Conservation (phyloP, 2,797 vertebrate genomes). For the Acanthurus tractus region DNA sequence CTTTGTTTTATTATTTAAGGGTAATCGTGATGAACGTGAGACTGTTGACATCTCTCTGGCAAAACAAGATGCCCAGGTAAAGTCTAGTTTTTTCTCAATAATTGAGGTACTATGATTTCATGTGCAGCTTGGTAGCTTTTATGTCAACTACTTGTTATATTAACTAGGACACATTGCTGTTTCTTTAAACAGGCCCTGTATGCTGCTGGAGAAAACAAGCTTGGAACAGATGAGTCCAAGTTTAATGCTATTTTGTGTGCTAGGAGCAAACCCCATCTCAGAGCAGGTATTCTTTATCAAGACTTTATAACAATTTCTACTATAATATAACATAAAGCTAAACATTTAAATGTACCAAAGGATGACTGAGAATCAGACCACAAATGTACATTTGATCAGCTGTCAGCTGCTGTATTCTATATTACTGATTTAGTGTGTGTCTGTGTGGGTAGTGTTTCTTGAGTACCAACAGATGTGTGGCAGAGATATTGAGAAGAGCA, state of each 20-base stretch:
- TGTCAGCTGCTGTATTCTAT: not conserved
- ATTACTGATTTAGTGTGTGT: constrained; percentile 39
- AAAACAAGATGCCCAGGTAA: constrained; percentile 96
- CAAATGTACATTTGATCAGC: not conserved
- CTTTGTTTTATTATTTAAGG: constrained; percentile 79
- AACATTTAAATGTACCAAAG: not conserved
- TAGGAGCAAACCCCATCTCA: constrained; percentile 93
- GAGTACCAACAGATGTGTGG: constrained; percentile 97
- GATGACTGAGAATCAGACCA: not conserved
- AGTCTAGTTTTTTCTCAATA: not conserved
- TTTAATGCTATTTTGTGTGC: constrained; percentile 96
- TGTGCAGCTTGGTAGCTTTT: not conserved
- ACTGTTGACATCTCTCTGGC: constrained; percentile 91
- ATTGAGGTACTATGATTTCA: not conserved
- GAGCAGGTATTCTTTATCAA: constrained; percentile 87
- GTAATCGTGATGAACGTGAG: constrained; percentile 93
- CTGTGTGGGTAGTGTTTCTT: constrained; percentile 87
- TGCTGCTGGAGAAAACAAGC: constrained; percentile 94
- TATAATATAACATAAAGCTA: not conserved
- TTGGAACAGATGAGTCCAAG: constrained; percentile 98
- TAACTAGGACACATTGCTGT: not conserved
- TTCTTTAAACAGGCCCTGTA: constrained; percentile 87
- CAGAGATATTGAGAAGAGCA: constrained; percentile 95
- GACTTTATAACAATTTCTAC: not conserved
- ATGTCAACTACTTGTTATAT: not conserved